These are phyloP conservation scores for Drosophila leonis DNA, from an alignment of 2,888 invertebrate genomes.

Conservation along the genomic window DNA sequence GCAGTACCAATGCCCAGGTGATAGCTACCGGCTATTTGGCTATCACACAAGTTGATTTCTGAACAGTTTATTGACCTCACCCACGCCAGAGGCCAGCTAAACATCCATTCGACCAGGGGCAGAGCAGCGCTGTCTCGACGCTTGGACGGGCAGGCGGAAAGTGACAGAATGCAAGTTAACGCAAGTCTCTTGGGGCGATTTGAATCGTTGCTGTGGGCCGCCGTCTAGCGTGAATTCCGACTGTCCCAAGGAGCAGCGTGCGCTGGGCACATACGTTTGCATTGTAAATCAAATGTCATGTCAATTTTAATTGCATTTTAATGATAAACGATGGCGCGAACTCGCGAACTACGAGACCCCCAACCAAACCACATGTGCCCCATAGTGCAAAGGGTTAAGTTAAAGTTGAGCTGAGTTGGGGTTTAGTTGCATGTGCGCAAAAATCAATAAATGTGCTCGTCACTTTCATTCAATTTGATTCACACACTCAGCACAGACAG, in stretches of 20 bases:
- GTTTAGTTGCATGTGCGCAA: slow-evolving; percentile 9
- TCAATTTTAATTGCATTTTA: slow-evolving; percentile 77
- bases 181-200: slow-evolving; percentile 52
- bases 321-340: slow-evolving; percentile 69
- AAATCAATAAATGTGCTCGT: slow-evolving; percentile 60
- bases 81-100: slow-evolving; percentile 7
- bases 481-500: slow-evolving; percentile 6
- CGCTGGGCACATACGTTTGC: slow-evolving; percentile 28
- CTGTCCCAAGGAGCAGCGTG: slow-evolving; percentile 18
- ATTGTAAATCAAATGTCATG: slow-evolving; percentile 75
- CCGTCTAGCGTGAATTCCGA: slow-evolving; percentile 17
- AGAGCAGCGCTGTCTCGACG: background rate
- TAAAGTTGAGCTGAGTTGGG: slow-evolving; percentile 10
- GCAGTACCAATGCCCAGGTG: background rate
- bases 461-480: slow-evolving; percentile 63
- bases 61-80: slow-evolving; percentile 27
- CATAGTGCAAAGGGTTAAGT: slow-evolving; percentile 53
- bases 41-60: background rate
- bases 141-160: background rate
- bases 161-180: slow-evolving; percentile 56
- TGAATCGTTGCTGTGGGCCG: slow-evolving; percentile 29
- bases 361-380: background rate
- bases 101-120: background rate
- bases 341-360: slow-evolving; percentile 42
- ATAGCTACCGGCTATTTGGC: background rate